Evolutionary conservation across 2,888 invertebrate genomes (phyloP), one percentile per base, ranked within the genome.

Genomic region (Callyntrura sp.): DNA sequence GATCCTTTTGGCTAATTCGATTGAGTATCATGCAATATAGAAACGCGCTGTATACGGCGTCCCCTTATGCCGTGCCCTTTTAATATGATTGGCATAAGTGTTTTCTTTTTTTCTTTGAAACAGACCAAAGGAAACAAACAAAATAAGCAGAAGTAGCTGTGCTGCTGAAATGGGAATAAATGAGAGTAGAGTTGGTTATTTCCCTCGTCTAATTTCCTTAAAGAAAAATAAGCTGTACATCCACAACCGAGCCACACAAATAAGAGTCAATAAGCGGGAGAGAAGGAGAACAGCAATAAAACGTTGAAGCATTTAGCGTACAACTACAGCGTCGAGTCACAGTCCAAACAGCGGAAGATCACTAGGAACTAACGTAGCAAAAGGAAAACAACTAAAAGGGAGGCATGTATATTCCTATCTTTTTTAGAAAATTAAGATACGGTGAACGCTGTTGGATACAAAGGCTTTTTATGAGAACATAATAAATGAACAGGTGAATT

Each of bases 401-500:
- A n/a, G n/a, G n/a, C n/a, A n/a, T n/a, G n/a, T n/a, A n/a, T n/a
- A n/a, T n/a, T n/a, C n/a, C n/a, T n/a, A n/a, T n/a, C n/a, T n/a
- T n/a, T n/a, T n/a, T n/a, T n/a, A n/a, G n/a, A n/a, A n/a, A n/a
- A n/a, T n/a, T n/a, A n/a, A n/a, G n/a, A n/a, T n/a, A n/a, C n/a
- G 51, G 20, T 1, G 25, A 23, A 51, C 25, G 48, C 51, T 76
- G 43, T n/a, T 76, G 76, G 51, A 20, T 48, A 28, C 60, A 68
- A n/a, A n/a, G n/a, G n/a, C 68, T n/a, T 68, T 11, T 25, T 25
- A 35, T 68, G 68, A 68, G 68, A 25, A 17, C 23, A 82, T 60
- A 82, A 82, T 82, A 82, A 82, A 82, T 82, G 82, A 82, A 82
- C 82, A 82, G 82, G 82, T 82, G 62, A 82, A 82, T 82, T 45